Evolutionary conservation across 2,888 invertebrate species (phyloP), one percentile per base, ranked within the genome.

Genomic region (Carcina quercana): DNA sequence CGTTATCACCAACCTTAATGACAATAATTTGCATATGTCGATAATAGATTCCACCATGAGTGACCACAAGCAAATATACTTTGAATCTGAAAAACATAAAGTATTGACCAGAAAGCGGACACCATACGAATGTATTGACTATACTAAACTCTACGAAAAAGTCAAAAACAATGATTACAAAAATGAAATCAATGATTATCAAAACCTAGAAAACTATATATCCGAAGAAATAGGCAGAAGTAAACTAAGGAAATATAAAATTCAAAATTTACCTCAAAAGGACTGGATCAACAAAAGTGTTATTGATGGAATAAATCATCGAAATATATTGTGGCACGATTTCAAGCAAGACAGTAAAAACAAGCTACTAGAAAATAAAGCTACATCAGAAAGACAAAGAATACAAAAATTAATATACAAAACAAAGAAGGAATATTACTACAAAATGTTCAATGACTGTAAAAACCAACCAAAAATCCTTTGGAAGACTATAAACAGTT

Each of bases 261-360:
- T 40, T 7, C 3, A 33, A 1, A 48, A 47, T 17, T 12, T 19
- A 21, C 45, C 43, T 1, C 17, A 24, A 13, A 19, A 40, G n/a
- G 45, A 49, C 13, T 53, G 50, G 49, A 47, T 53, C 15, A 42
- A 43, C 11, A 42, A 35, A 22, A 19, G 35, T 3, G 34, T 50
- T 1, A 38, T 48, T n/a, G 6, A 24, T 4, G 26, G 15, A 17
- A 51, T 53, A 6, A 39, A 37, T 8, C n/a, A 29, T 11, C 40
- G 50, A 28, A 50, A 51, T 20, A 14, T 10, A 2, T 1, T 47
- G 20, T 47, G 48, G 47, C 14, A 20, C 14, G 19, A 29, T 25
- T 5, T 30, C 1, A 43, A 44, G 15, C 26, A 31, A 5, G 28
- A 40, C 8, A 37, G 38, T 2, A 12, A 43, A 1, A 25, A 45